Evolutionary conservation across 2,113 vertebrate species (phyloP), one percentile per base, ranked within the genome.

Genomic region (Dolichotis patagonum): DNA sequence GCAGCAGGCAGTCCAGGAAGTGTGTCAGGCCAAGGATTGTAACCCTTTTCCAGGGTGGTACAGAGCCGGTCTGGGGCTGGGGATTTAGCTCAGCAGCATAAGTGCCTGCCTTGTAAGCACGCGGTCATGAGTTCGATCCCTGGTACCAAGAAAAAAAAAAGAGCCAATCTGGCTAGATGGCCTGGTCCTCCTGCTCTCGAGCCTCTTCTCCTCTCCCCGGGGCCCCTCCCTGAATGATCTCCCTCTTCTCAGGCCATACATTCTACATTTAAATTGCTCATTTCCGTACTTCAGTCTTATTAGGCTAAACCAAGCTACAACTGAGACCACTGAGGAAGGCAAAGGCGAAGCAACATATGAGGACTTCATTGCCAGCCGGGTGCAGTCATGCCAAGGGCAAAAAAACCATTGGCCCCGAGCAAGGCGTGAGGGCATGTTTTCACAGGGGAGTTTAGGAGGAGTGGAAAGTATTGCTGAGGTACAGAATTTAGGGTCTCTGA

Each of bases 241-340:
- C 95, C 90, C 73, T 82, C 82, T 30, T 41, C 77, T 93, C 85
- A n/a, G 69, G 63, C 95, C 96, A 71, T 94, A 94, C 89, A 75
- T 63, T 93, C 77, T 49, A 12, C 84, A 69, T 41, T 52, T 19
- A 62, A 96, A 85, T 77, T 94, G 86, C 94, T 90, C 75, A 54
- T 88, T 73, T 92, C 77, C 90, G 4, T 49, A 46, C 84, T 96
- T 95, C 46, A 93, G 56, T 58, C 95, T 73, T 56, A 17, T 56
- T 56, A 56, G 16, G 3, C 54, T 56, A 20, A 56, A 56, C 52
- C 52, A 13, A 54, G 52, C 14, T 13, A 12, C 71, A 97, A 81
- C 78, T 60, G 0, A 82, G 89, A 4, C 69, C 65, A 56, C 54
- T 56, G 16, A 19, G 54, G 54, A 17, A 56, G 54, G 54, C 54